A percentile compares a stretch with the other conserved stretches of the same genome.
These are phyloP conservation scores for Rana temporaria DNA, from an alignment of 2,113 vertebrate genomes.

Conservation along the genomic window DNA sequence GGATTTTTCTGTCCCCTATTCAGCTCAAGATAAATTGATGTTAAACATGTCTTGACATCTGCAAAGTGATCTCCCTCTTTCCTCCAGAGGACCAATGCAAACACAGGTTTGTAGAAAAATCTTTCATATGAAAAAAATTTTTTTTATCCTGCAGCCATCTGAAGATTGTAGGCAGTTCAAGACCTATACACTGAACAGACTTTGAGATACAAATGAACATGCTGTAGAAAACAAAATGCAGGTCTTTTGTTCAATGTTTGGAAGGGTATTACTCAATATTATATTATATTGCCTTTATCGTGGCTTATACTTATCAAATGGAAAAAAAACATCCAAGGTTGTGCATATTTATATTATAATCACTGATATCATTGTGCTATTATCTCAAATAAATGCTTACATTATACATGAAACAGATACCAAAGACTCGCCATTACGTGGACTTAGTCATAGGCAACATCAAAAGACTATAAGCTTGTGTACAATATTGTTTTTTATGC, in stretches of 20 bases:
- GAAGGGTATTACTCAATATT: slow-evolving; percentile 45
- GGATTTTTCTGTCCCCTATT: too few relatives aligned
- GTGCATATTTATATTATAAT: slow-evolving; percentile 4
- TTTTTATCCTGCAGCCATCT: too few relatives aligned
- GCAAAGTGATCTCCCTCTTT: too few relatives aligned
- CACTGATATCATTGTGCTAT: slow-evolving; percentile 38
- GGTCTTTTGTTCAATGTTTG: slow-evolving; percentile 25
- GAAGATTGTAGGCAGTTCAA: too few relatives aligned
- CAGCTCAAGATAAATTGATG: too few relatives aligned
- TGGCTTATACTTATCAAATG: slow-evolving; percentile 9
- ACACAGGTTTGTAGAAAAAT: too few relatives aligned
- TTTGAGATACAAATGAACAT: neutral
- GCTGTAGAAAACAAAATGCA: neutral
- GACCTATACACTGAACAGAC: too few relatives aligned
- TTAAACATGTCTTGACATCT: too few relatives aligned
- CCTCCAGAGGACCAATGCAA: too few relatives aligned
- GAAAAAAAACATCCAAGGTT: slow-evolving; percentile 8
- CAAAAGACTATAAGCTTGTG: slow-evolving; percentile 2
- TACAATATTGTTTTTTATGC: slow-evolving; percentile 2
- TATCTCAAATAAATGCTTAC: slow-evolving; percentile 32
- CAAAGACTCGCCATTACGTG: slow-evolving; percentile 12
- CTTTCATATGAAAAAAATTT: too few relatives aligned
- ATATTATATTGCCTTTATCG: slow-evolving; percentile 22
- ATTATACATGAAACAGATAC: slow-evolving; percentile 25
- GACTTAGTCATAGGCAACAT: neutral